A percentile compares a stretch with the other conserved stretches of the same genome.
Conservation (phyloP, 2,888 invertebrate genomes). For the Drosophila prolongata region DNA sequence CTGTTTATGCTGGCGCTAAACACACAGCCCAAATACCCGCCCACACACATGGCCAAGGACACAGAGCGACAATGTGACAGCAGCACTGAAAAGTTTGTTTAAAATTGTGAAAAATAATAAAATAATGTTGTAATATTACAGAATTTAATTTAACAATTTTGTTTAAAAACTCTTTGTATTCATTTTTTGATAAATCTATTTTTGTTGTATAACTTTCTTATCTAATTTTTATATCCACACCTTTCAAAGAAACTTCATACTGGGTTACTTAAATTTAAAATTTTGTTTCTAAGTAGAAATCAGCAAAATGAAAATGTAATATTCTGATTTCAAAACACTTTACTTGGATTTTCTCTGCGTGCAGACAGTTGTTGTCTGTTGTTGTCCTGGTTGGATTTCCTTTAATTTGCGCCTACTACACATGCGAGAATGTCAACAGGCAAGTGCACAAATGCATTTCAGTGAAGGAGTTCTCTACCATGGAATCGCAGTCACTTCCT, state of each 20-base stretch:
- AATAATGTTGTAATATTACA: no score
- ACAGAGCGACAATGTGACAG: slow-evolving; percentile 1
- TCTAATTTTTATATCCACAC: no score
- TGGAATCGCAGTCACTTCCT: slow-evolving; percentile 32
- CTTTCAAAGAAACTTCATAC: no score
- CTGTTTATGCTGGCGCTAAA: slow-evolving; percentile 72
- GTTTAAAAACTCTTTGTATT: no score
- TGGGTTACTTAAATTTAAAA: no score
- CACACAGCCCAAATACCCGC: slow-evolving; percentile 52
- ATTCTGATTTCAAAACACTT: no score
- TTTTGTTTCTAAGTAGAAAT: no score
- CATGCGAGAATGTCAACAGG: slow-evolving; percentile 61
- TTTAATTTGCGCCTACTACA: slow-evolving; percentile 53
- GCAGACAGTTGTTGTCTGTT: slow-evolving; percentile 12
- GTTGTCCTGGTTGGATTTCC: slow-evolving; percentile 48
- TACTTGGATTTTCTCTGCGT: neutral
- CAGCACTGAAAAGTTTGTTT: slow-evolving; percentile 8
- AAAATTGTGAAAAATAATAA: no score
- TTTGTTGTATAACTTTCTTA: no score
- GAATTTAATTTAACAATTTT: no score
- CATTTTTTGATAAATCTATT: no score
- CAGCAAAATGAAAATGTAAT: no score
- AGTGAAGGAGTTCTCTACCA: slow-evolving; percentile 1
- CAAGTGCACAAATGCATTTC: slow-evolving; percentile 61
- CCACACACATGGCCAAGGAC: slow-evolving; percentile 26